Percentiles rank a stretch among this genome's conserved stretches.
phyloP scores from a whole-genome alignment of 2,113 vertebrate species.

The Oryzias melastigma region DNA sequence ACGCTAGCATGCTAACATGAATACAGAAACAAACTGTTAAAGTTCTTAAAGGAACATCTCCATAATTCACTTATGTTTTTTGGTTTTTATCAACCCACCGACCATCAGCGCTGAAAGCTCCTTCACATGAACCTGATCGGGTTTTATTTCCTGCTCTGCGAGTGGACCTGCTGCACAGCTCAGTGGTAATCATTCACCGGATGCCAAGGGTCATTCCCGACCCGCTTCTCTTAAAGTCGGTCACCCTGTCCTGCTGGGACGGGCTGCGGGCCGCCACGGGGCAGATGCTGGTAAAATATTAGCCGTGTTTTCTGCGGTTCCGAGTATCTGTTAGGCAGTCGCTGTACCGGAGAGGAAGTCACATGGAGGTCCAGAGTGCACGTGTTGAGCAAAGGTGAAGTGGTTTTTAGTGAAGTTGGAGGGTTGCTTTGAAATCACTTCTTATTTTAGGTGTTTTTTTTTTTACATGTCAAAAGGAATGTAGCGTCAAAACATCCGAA shows the following conservation, averaged over 20 bases:
- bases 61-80: too few species aligned
- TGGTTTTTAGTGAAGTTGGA: background rate
- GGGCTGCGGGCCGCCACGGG: conserved; percentile 18
- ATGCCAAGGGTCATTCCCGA: conserved; percentile 11
- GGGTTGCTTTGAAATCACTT: background rate
- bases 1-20: too few species aligned
- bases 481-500: too few species aligned
- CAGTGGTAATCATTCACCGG: conserved; percentile 45
- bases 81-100: too few species aligned
- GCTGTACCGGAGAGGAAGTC: conserved; percentile 1
- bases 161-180: background rate
- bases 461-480: too few species aligned
- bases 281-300: conserved; percentile 41
- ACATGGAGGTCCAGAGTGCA: conserved; percentile 9
- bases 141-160: background rate
- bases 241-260: conserved; percentile 36
- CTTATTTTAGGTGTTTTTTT: background rate
- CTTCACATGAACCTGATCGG: too few species aligned
- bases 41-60: too few species aligned
- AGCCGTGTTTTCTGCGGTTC: conserved; percentile 10
- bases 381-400: background rate
- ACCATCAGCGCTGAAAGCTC: too few species aligned
- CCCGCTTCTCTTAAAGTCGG: conserved; percentile 34
- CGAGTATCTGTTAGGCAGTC: background rate
- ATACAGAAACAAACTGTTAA: too few species aligned